Base-by-base conservation (phyloP, 30 jellyfish, hydroid and myxozoan genomes). In the Pseudorhiza aurosa region DNA sequence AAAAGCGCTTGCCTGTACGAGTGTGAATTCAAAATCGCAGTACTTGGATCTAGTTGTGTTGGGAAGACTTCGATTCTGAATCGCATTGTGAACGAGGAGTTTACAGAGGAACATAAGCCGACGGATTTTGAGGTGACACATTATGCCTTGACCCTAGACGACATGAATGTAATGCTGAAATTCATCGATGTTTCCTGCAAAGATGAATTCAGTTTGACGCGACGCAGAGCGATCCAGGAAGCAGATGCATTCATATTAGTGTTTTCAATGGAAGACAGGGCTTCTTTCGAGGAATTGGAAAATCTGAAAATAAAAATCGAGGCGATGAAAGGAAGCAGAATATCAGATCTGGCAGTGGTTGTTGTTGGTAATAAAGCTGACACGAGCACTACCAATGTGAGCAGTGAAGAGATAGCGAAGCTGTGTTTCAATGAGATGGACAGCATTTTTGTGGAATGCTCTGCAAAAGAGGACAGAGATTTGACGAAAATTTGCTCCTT, bases 161-260 rank as follows among this genome's bases (percentile, higher is more conserved):
- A 24, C 36, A 33, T 77, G 2, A 65, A 60, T 5, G 37, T 47
- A 14, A 40, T 37, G 9, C 50, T 77, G 45, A 51, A 49, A 62
- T 15, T 77, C 7, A 73, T 44, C 74, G 89, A 77, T 46, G 51
- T 77, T 4, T 59, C 89, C 10, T 19, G 40, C 33, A 40, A 35
- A n/a, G 74, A 17, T 6, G 81, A 77, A 37, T 77, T 44, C 53
- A 22, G 39, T 18, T 24, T 77, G 50, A 49, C 73, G 12, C 42
- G 82, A 19, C 62, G 74, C 25, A 40, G 59, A 57, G 33, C 22
- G 8, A 77, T 77, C 29, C 47, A 15, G 12, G 43, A 45, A 17
- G 81, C 89, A 15, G 89, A 77, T 62, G 82, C 64, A n/a, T 77
- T 59, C 46, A 35, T 77, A 9, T 30, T 77, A 4, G 89, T 77